Base-by-base conservation (phyloP, 2,888 invertebrate species). In the Baccha elongata region DNA sequence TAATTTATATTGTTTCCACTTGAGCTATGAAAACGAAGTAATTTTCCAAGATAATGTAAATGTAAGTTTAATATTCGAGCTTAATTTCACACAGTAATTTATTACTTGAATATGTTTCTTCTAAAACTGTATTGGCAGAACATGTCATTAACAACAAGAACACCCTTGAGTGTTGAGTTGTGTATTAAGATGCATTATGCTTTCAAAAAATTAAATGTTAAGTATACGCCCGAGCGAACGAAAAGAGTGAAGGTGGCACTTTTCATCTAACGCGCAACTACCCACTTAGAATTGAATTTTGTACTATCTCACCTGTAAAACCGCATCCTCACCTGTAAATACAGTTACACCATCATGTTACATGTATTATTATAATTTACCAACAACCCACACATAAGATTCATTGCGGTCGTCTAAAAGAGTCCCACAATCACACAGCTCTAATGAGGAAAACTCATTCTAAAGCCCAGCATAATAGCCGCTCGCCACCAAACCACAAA, bases 361-460 rank as follows among this genome's bases (percentile, higher is more conserved):
- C 35, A 32, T 64, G 10, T 13, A 35, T 32, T 64, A 50, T 50
- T 48, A 10, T 64, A 23, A 48, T 23, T n/a, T 13, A 0, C 15
- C 13, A 48, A 21, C 44, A 62, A 17, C 6, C 15, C 13, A 21
- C 37, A 23, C 26, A n/a, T n/a, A 40, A 32, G 35, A 19, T 35
- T 48, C 13, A 19, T 21, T 64, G 44, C 1, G 42, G 40, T 50
- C 21, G 32, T 10, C 44, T 65, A 23, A 62, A 69, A 53, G 23
- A 40, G 58, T 26, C 40, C 35, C 53, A 44, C 76, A 81, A 76
- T 72, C 62, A 48, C 48, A 48, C 60, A 35, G 42, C 52, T 46
- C 48, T 72, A 81, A 76, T 81, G 81, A 81, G 65, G 60, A 81
- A 76, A 55, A 76, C 55, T 67, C 62, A 53, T 71, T 72, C 46